These are phyloP conservation scores for Papilio protenor DNA, from an alignment of 2,888 invertebrate genomes.

Conservation along the genomic window DNA sequence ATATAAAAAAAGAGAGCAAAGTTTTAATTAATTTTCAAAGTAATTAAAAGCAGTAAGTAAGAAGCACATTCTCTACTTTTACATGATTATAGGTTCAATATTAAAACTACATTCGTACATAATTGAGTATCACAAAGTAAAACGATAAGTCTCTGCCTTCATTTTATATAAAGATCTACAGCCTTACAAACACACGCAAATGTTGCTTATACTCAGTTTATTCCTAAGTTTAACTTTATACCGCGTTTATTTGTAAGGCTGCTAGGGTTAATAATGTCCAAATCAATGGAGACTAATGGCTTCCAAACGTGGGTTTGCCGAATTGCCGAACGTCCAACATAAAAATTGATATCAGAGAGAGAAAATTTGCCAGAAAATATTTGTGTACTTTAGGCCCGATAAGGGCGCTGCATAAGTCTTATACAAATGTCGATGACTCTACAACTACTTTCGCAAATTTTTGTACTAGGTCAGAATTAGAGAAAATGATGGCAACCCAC, in stretches of 20 bases:
- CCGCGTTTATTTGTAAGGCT: too few species aligned
- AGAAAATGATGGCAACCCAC: not conserved
- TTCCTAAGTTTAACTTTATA: too few species aligned
- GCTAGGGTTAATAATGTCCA: not conserved
- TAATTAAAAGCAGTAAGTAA: slow-evolving; percentile 17
- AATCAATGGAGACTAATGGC: not conserved
- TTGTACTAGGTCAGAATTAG: not conserved
- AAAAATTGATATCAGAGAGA: too few species aligned
- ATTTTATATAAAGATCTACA: slow-evolving; percentile 1
- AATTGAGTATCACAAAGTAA: slow-evolving; percentile 38
- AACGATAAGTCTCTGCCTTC: slow-evolving; percentile 22
- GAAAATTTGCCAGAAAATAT: too few species aligned
- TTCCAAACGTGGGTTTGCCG: not conserved
- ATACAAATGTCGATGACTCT: too few species aligned
- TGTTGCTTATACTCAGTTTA: too few species aligned
- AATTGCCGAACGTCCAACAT: too few species aligned
- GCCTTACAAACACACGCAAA: too few species aligned
- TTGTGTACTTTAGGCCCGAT: too few species aligned
- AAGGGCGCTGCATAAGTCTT: too few species aligned
- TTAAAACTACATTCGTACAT: slow-evolving; percentile 40
- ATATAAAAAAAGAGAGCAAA: slow-evolving; percentile 30
- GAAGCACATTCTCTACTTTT: slow-evolving; percentile 29
- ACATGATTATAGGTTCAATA: slow-evolving; percentile 26
- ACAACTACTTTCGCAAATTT: too few species aligned
- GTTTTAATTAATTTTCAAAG: not conserved